Base-by-base conservation (phyloP, 1,140 invertebrate species). In the Pachyrhynchus sulphureomaculatus region DNA sequence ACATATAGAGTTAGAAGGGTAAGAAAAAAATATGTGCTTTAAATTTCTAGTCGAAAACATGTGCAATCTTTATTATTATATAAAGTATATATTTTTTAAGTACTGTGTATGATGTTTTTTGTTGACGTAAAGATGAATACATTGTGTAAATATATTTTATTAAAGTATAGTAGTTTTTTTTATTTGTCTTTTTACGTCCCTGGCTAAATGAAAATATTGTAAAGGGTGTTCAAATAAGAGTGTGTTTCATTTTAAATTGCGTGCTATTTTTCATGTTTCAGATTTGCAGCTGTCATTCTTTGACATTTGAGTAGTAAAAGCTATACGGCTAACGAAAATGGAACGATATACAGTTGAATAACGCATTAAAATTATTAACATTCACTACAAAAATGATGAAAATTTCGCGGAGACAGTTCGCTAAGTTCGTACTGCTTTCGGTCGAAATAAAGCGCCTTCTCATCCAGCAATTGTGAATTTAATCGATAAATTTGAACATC, bases 21-120 rank as follows among this genome's bases (percentile, higher is more conserved):
- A 29, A 29, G n/a, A n/a, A n/a, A n/a, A n/a, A n/a, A n/a, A n/a
- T n/a, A n/a, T n/a, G n/a, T n/a, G n/a, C n/a, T n/a, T n/a, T n/a
- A 6, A 29, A 10, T 29, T 29, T 29, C 26, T 29, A 29, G 26
- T 29, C 26, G 12, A n/a, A 29, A 2, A 29, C 1, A 23, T 45
- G 18, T 45, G 42, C 12, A 21, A 21, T 45, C 12, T 45, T 9
- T 21, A 20, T 18, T 24, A 21, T 45, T 39, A 20, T 23, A 23
- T 23, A 45, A 45, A 21, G 18, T 34, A 12, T 34, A 68, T 68
- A 65, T 69, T 61, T 67, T 67, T 65, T 63, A 53, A 58, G 42
- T 45, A 3, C 12, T 45, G 62, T 65, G 57, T 48, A 59, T 65
- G 62, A 53, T 36, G 49, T 62, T 42, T 24, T 51, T 21, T 63